Conservation (phyloP, 2,797 vertebrate species). For the Eremophila alpestris region DNA sequence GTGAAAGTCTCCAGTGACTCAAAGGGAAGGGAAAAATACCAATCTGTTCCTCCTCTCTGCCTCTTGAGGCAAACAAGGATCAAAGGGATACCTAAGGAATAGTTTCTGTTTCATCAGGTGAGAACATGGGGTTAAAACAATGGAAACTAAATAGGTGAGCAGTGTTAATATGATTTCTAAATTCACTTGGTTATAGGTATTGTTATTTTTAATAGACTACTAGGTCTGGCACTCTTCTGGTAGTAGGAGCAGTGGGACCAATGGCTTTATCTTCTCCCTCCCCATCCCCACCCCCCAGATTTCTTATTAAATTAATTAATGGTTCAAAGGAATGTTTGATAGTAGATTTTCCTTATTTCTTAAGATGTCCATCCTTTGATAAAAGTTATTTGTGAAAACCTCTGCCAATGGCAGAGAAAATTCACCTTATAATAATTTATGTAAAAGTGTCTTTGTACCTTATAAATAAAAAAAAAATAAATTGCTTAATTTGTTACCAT, state of each 20-base stretch:
- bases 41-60: background rate
- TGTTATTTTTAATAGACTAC: background rate
- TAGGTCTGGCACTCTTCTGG: background rate
- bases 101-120: background rate
- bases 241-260: background rate
- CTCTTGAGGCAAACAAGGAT: background rate
- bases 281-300: fast-evolving
- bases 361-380: background rate
- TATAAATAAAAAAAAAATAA: background rate
- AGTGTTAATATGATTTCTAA: background rate
- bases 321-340: background rate
- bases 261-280: background rate
- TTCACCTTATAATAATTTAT: background rate
- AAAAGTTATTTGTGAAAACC: background rate
- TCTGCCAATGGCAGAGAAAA: background rate
- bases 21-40: background rate
- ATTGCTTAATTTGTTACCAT: background rate
- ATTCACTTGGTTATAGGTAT: background rate
- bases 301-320: background rate
- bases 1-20: slow-evolving; percentile 21
- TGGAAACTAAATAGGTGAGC: background rate
- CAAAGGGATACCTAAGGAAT: background rate
- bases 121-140: background rate
- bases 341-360: background rate
- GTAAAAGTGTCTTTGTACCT: background rate